Evolutionary conservation across 1,140 invertebrate species (phyloP).

Genomic region (Brachionus rotundiformis): DNA sequence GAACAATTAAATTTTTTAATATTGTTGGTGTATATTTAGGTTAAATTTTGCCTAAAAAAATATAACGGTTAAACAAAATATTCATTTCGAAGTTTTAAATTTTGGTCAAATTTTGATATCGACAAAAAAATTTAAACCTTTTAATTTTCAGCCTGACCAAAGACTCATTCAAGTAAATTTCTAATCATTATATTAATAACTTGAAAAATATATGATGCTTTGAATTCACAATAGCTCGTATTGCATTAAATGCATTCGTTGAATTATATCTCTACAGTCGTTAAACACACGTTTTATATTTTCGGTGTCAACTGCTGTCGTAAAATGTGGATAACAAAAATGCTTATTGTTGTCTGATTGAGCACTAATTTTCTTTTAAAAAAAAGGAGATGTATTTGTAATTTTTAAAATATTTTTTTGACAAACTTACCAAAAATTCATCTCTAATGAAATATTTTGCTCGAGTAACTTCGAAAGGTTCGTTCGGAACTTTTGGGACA

Average conservation of each 20-base stretch:
- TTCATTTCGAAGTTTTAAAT: neutral
- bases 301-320: slow-evolving; percentile 99
- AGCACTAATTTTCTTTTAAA: slow-evolving; percentile 48
- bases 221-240: slow-evolving; percentile 50
- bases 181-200: neutral
- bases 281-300: slow-evolving; percentile 99
- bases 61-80: slow-evolving; percentile 7
- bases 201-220: neutral
- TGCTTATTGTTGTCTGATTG: slow-evolving; percentile 42
- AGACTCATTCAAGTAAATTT: neutral
- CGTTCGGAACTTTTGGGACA: slow-evolving; percentile 54
- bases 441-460: slow-evolving; percentile 99
- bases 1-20: slow-evolving; percentile 1
- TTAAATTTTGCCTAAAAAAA: neutral
- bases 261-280: slow-evolving; percentile 99
- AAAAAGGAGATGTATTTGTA: neutral
- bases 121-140: neutral
- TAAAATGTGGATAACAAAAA: slow-evolving; percentile 96
- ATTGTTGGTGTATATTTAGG: neutral
- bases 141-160: neutral
- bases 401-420: too few species aligned
- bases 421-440: slow-evolving; percentile 74
- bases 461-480: slow-evolving; percentile 84
- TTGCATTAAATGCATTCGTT: slow-evolving; percentile 62
- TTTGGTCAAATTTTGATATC: neutral